Evolutionary conservation across 2,113 vertebrate species (phyloP).

Genomic region (Ptilorrhoa leucosticta): DNA sequence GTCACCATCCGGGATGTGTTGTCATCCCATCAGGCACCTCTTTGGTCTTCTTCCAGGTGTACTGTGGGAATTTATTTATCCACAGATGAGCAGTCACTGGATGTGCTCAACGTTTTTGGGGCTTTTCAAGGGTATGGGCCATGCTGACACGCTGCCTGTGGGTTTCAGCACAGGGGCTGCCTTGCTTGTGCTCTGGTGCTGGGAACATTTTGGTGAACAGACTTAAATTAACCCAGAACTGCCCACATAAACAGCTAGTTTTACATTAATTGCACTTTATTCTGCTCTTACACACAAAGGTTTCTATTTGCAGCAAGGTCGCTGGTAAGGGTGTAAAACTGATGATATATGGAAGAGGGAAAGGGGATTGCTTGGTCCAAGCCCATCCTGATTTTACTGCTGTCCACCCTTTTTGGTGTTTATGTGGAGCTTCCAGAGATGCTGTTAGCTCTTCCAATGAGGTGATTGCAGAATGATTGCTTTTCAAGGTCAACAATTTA

Average conservation of each 20-base stretch:
- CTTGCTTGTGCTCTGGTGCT: neutral
- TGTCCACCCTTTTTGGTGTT: neutral
- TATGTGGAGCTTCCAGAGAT: neutral
- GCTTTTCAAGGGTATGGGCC: neutral
- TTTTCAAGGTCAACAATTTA: constrained; percentile 47
- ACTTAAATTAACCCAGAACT: neutral
- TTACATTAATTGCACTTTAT: neutral
- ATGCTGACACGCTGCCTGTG: fast-evolving
- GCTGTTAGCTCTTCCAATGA: constrained; percentile 1
- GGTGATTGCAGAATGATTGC: constrained; percentile 30
- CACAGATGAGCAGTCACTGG: neutral
- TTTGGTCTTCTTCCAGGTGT: neutral
- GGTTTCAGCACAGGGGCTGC: neutral
- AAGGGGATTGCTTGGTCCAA: neutral
- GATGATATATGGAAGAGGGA: neutral
- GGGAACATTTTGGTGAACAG: neutral
- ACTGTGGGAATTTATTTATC: neutral
- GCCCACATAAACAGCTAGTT: neutral
- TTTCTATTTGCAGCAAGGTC: neutral
- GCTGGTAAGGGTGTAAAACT: neutral
- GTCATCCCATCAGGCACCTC: neutral
- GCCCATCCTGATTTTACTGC: neutral
- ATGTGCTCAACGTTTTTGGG: neutral
- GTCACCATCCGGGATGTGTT: neutral
- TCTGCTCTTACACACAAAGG: neutral